Base-by-base conservation (phyloP, 2,888 invertebrate species). In the Euzophera pinguis region DNA sequence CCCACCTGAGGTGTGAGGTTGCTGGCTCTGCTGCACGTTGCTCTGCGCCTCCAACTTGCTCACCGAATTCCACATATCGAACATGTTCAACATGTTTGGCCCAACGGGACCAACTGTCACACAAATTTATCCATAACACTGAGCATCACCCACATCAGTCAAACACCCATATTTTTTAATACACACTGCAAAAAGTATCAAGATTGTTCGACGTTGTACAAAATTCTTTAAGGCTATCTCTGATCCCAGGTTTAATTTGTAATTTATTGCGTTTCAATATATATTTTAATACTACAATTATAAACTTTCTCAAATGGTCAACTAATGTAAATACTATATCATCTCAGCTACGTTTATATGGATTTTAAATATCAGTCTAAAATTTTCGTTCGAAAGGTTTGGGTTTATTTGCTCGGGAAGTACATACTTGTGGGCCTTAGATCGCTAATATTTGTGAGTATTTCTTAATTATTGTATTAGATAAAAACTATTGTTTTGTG, bases 31-130 rank as follows among this genome's bases (percentile, higher is more conserved):
- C 74, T 93, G 93, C 59, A 92, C 87, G 75, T 92, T 92, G 73
- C 90, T 92, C 79, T 93, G 92, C 63, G 91, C 86, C 82, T 94
- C 94, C 92, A 94, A 81, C 90, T 94, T 94, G 88, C 92, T 93
- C 77, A 95, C 94, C 79, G 93, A 93, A 91, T 93, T 94, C 95
- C 95, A 95, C 94, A 95, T 95, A 88, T 95, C 95, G 88, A 94
- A 95, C 95, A 95, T 95, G 81, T 93, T 94, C 76, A 89, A 75
- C 90, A 90, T 90, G 63, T 68, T 86, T 73, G 75, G 75, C 73
- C 78, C 73, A 57, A 50, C 13, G 62, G 72, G 73, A 65, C 73
- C 69, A 54, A 62, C 64, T 56, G 55, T 73, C 73, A 78, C 81
- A 73, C 64, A 58, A 68, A 65, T 62, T 59, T 64, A 69, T 70